Percentiles rank a stretch among this genome's conserved stretches.
Evolutionary conservation across 2,888 invertebrate species (phyloP).

Genomic region (Lasioglossum marginatum): DNA sequence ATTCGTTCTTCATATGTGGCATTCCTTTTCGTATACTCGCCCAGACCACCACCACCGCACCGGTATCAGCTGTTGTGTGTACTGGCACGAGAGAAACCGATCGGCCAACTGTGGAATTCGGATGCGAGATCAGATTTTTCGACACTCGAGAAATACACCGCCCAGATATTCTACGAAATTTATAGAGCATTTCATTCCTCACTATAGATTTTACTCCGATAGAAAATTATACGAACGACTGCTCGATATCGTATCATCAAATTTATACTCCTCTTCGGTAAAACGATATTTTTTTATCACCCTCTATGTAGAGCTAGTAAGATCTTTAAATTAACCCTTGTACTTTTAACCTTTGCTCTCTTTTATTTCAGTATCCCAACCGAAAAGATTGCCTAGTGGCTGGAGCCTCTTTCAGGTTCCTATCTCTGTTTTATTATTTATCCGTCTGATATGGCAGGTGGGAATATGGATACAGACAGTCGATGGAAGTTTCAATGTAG

Average conservation of each 20-base stretch:
- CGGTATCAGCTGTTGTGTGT: slow-evolving; percentile 2
- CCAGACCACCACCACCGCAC: background rate
- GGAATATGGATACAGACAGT: background rate
- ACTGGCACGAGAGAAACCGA: background rate
- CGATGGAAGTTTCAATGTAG: background rate
- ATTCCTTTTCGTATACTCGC: background rate
- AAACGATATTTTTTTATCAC: background rate
- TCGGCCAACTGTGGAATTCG: background rate
- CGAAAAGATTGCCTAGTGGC: background rate
- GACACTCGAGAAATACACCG: background rate
- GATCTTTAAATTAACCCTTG: background rate
- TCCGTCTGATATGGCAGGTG: background rate
- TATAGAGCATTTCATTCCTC: background rate
- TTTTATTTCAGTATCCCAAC: background rate
- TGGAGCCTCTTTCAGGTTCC: background rate
- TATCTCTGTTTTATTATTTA: background rate
- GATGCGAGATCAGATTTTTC: background rate
- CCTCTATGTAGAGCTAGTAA: background rate
- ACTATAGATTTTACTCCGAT: background rate
- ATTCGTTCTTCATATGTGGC: slow-evolving; percentile 9
- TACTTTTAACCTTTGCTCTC: background rate
- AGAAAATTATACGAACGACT: background rate
- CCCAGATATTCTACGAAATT: background rate
- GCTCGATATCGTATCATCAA: background rate
- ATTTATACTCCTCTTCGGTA: background rate